Conservation (phyloP, 2,888 invertebrate genomes). For the Torymus auratus region DNA sequence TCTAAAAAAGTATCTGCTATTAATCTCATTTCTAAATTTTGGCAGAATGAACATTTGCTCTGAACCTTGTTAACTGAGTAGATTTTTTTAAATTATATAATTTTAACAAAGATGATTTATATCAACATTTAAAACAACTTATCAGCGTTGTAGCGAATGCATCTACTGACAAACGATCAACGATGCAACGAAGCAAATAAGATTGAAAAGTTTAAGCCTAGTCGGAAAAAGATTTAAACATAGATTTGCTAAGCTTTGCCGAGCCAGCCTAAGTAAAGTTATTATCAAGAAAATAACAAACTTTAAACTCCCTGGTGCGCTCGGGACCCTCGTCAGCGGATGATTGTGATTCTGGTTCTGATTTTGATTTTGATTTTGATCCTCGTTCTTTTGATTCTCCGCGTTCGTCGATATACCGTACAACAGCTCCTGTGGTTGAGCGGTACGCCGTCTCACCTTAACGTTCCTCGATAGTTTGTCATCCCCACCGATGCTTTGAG, state of each 20-base stretch:
- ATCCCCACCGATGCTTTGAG: constrained; percentile 69
- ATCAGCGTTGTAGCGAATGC: neutral
- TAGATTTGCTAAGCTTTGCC: constrained; percentile 53
- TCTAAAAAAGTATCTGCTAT: neutral
- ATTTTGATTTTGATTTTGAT: constrained; percentile 73
- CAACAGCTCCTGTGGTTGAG: constrained; percentile 84
- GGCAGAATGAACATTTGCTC: too few species aligned
- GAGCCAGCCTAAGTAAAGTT: constrained; percentile 36
- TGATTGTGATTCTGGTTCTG: constrained; percentile 73
- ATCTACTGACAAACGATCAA: constrained; percentile 16
- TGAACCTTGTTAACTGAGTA: too few species aligned
- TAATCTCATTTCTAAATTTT: too few species aligned
- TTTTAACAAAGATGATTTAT: too few species aligned
- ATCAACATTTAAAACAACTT: neutral
- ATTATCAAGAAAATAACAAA: constrained; percentile 73
- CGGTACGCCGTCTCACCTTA: constrained; percentile 83
- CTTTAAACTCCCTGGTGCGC: constrained; percentile 87
- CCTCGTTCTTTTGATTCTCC: constrained; percentile 70
- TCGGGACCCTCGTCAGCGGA: constrained; percentile 82
- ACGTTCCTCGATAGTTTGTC: constrained; percentile 69
- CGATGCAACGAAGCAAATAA: constrained; percentile 29
- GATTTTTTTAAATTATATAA: too few species aligned
- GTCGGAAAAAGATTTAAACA: constrained; percentile 39
- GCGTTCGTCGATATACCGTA: constrained; percentile 77
- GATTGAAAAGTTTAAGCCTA: constrained; percentile 12